Evolutionary conservation across 1,140 invertebrate species (phyloP), one percentile per base, ranked within the genome.

Genomic region (Saccostrea echinata): DNA sequence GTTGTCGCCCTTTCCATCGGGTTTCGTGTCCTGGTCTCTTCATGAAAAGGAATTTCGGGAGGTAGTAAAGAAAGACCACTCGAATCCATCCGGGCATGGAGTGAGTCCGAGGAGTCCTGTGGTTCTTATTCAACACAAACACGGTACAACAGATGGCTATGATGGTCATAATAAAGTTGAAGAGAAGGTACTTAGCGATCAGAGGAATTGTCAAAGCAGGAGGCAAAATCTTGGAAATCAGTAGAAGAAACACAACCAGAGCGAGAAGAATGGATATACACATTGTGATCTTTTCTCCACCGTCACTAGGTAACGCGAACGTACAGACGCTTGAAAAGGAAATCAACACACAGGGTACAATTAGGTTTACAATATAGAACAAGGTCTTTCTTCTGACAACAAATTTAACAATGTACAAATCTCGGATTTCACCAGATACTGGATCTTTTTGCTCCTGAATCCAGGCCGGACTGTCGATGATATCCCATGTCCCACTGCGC

Each of bases 141-240:
- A 99, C 99, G 0, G 99, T 99, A 8, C 99, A 98, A 86, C 99
- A 96, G 95, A 99, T 99, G 96, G 98, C 99, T 89, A 99, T 97
- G 30, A 99, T 99, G 95, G 99, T 99, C 98, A 99, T 99, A 88
- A 99, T 99, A 95, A 99, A 99, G 53, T 99, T 99, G 95, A 99
- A 99, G 3, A 99, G 96, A 81, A 99, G 96, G 96, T 99, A 99
- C 96, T 99, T 99, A 94, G 98, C 98, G 90, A 99, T 99, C 30
- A 95, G 91, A 8, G 95, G 94, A 30, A 95, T 95, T 16, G 93
- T 95, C 55, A 95, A 86, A 0, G 88, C 99, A 95, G 88, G 99
- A 84, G 99, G 99, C 89, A 99, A 96, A 95, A 99, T 99, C 95
- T 99, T 99, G 86, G 98, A 99, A 80, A 99, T 98, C 85, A 99